phyloP scores from a whole-genome alignment of 2,888 invertebrate species.

The Leucophenga montana region DNA sequence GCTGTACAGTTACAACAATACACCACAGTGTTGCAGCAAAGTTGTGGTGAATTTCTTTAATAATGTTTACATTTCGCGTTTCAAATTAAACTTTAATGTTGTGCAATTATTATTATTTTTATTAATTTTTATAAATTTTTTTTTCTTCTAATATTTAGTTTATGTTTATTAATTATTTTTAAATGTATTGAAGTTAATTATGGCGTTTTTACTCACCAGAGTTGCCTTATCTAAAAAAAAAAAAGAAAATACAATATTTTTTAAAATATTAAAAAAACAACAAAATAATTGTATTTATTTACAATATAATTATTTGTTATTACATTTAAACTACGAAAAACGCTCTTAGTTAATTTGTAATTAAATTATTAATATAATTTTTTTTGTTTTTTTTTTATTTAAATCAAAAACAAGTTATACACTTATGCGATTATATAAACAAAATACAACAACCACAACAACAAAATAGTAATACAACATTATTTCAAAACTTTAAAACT shows the following conservation, averaged over 20 bases:
- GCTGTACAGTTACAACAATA: no score
- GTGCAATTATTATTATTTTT: no score
- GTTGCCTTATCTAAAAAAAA: conserved; percentile 25
- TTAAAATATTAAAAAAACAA: conserved; percentile 33
- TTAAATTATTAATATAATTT: conserved; percentile 22
- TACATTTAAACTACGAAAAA: conserved; percentile 6
- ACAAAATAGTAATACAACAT: no score
- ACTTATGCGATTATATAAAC: conserved; percentile 32
- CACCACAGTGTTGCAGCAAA: no score
- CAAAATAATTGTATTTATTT: conserved; percentile 14
- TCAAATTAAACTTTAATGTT: conserved; percentile 45
- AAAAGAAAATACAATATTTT: conserved; percentile 20
- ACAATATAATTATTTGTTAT: conserved; percentile 22
- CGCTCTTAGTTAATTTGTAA: conserved; percentile 24
- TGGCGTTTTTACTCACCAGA: conserved; percentile 32
- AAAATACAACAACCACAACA: conserved; percentile 39
- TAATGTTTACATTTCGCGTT: background rate
- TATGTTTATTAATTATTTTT: conserved; percentile 19
- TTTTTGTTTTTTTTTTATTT: no score
- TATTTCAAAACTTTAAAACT: conserved; percentile 37
- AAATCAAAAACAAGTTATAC: conserved; percentile 19
- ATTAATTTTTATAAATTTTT: conserved; percentile 67
- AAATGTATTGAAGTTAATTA: conserved; percentile 1
- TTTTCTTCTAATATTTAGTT: conserved; percentile 37
- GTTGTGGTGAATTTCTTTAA: background rate